These are phyloP conservation scores for Pheosia tremula DNA, from an alignment of 2,888 invertebrate species.

Conservation along the genomic window DNA sequence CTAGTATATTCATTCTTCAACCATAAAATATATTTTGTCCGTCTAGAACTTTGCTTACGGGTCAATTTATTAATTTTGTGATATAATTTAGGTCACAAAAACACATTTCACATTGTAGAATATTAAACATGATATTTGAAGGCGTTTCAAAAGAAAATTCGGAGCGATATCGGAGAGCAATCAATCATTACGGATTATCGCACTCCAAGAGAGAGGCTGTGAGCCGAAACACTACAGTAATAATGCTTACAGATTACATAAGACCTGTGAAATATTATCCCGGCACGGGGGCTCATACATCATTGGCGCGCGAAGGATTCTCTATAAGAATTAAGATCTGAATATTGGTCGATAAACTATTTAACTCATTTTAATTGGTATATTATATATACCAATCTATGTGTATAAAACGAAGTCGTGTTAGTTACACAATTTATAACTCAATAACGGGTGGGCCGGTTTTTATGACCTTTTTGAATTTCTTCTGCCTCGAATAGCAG, in stretches of 20 bases:
- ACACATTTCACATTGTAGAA: conserved; percentile 1
- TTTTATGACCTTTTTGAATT: too few relatives aligned
- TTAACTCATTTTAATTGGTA: too few relatives aligned
- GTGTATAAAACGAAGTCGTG: too few relatives aligned
- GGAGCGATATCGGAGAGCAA: not conserved
- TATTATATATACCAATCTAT: too few relatives aligned
- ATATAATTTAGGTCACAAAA: not conserved
- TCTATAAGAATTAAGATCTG: not conserved
- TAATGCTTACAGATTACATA: conserved; percentile 2
- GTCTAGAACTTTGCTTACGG: too few relatives aligned
- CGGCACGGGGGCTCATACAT: not conserved
- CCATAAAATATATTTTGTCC: too few relatives aligned
- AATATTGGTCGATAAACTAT: too few relatives aligned
- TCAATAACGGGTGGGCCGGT: too few relatives aligned
- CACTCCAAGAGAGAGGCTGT: not conserved
- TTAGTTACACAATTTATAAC: too few relatives aligned
- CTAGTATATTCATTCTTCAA: too few relatives aligned
- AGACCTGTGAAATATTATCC: conserved; percentile 5
- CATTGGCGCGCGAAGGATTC: not conserved
- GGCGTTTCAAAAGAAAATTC: not conserved
- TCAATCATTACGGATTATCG: not conserved
- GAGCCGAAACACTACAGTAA: not conserved
- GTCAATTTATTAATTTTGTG: not conserved
- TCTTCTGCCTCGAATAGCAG: too few relatives aligned
- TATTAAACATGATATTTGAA: conserved; percentile 1